phyloP scores from a whole-genome alignment of 2,797 vertebrate species.

The Ctenochaetus hawaiiensis region DNA sequence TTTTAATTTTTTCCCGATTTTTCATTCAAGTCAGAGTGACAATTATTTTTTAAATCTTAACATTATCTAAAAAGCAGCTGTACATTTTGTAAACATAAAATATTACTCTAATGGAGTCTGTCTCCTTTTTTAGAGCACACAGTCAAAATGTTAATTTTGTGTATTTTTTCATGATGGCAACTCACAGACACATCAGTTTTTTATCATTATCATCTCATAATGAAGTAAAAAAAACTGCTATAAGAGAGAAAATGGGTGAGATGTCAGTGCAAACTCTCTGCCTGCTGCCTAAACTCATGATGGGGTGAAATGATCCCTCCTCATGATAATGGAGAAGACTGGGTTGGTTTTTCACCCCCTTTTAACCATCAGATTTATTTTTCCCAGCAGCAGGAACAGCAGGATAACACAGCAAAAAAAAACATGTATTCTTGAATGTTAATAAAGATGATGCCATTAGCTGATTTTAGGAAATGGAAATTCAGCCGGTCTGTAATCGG shows the following conservation, averaged over 20 bases:
- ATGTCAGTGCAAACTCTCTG: slow-evolving; percentile 5
- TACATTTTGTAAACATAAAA: neutral
- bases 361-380: slow-evolving; percentile 17
- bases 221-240: neutral
- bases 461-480: slow-evolving; percentile 9
- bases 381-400: slow-evolving; percentile 7
- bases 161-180: neutral
- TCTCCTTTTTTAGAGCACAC: too few relatives aligned
- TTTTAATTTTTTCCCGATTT: neutral
- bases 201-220: neutral
- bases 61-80: too few relatives aligned
- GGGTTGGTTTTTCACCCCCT: neutral
- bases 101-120: neutral
- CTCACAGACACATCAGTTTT: neutral
- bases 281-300: slow-evolving; percentile 3
- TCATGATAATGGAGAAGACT: slow-evolving; percentile 31
- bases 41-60: too few relatives aligned
- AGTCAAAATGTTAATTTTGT: neutral
- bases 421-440: neutral
- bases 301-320: slow-evolving; percentile 20
- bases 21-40: too few relatives aligned
- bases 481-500: neutral
- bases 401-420: neutral
- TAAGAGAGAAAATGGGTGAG: neutral
- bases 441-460: neutral